Percentiles rank a stretch among this genome's conserved stretches.
phyloP scores from a whole-genome alignment of 1,140 invertebrate genomes.

The Aphelinus certus region DNA sequence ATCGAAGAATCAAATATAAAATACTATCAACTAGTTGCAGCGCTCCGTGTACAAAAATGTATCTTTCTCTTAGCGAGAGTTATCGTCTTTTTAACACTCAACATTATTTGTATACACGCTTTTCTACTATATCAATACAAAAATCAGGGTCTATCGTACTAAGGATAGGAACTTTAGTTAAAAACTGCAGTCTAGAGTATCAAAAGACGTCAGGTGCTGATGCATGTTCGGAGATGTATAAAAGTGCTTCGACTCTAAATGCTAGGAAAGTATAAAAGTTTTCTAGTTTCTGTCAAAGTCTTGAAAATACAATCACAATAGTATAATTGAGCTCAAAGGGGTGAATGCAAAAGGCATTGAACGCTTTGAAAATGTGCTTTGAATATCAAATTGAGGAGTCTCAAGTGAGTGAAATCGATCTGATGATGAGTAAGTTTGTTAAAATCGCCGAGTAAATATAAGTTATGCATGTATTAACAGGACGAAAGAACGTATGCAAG shows the following conservation, averaged over 20 bases:
- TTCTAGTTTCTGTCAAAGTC: not conserved
- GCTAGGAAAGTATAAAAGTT: not conserved
- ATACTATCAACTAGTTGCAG: constrained; percentile 30
- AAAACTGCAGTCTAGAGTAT: constrained; percentile 11
- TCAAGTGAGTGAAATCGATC: not conserved
- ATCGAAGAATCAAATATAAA: constrained; percentile 19
- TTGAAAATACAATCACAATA: not conserved
- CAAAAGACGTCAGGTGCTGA: no score
- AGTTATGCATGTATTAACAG: not conserved
- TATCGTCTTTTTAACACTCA: not conserved
- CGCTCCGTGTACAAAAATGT: constrained; percentile 26
- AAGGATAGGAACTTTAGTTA: not conserved
- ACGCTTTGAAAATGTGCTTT: not conserved
- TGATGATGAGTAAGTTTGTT: not conserved
- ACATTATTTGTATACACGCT: constrained; percentile 19
- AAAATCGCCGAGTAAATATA: not conserved
- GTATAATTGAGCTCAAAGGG: not conserved
- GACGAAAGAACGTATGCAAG: not conserved
- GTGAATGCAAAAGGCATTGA: not conserved
- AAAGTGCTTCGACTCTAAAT: no score
- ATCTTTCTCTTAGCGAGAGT: not conserved
- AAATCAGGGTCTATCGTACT: constrained; percentile 2
- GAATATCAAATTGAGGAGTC: constrained; percentile 8
- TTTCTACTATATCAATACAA: not conserved
- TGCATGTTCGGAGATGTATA: no score